Percentiles rank a stretch among this genome's conserved stretches.
Evolutionary conservation across 2,888 invertebrate species (phyloP).

Genomic region (Drosophila affinis): DNA sequence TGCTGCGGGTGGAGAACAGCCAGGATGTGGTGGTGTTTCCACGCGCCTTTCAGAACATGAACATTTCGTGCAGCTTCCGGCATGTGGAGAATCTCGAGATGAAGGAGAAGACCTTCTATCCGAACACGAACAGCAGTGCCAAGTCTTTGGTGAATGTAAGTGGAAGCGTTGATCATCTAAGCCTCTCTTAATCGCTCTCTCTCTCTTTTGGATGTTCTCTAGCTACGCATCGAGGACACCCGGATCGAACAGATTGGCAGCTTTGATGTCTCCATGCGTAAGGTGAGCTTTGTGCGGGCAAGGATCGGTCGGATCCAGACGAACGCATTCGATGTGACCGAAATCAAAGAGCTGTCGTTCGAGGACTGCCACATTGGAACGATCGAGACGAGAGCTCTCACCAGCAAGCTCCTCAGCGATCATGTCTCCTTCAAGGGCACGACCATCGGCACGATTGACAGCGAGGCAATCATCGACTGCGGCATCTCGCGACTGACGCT

Average conservation of each 20-base stretch:
- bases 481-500: slow-evolving; percentile 81
- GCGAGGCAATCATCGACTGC: slow-evolving; percentile 82
- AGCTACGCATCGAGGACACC: slow-evolving; percentile 80
- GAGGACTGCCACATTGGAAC: slow-evolving; percentile 79
- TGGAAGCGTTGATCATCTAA: neutral
- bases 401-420: slow-evolving; percentile 80
- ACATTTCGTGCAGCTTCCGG: slow-evolving; percentile 74
- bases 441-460: slow-evolving; percentile 81
- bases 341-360: slow-evolving; percentile 80
- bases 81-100: slow-evolving; percentile 76
- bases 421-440: slow-evolving; percentile 80
- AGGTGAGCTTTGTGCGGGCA: slow-evolving; percentile 79
- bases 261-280: slow-evolving; percentile 80
- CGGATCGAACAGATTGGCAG: slow-evolving; percentile 74
- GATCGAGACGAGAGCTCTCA: slow-evolving; percentile 81
- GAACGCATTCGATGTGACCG: slow-evolving; percentile 82
- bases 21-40: slow-evolving; percentile 70
- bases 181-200: neutral
- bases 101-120: slow-evolving; percentile 79
- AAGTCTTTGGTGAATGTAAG: slow-evolving; percentile 77
- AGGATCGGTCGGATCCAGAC: slow-evolving; percentile 76
- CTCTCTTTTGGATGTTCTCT: neutral
- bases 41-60: slow-evolving; percentile 80
- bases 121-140: slow-evolving; percentile 41
- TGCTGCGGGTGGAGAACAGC: slow-evolving; percentile 76